Percentiles rank a stretch among this genome's conserved stretches.
Conservation (phyloP, 2,797 vertebrate species). For the Agapornis canus region DNA sequence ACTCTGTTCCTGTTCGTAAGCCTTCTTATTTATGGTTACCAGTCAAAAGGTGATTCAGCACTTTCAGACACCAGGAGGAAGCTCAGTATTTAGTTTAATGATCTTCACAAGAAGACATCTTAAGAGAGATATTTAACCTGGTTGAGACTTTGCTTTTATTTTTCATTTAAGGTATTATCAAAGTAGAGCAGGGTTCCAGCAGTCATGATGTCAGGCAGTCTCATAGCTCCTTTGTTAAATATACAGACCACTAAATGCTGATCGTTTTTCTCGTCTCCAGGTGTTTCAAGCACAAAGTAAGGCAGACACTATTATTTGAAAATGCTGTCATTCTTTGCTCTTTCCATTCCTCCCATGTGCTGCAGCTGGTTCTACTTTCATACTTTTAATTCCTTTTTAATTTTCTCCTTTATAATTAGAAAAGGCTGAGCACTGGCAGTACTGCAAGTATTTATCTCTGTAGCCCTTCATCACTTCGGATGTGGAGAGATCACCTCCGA, state of each 20-base stretch:
- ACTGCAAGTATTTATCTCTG: not conserved
- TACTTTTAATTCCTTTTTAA: not conserved
- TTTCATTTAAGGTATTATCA: not conserved
- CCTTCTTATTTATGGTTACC: not conserved
- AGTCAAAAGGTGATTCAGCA: not conserved
- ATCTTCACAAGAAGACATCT: not conserved
- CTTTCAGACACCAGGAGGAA: not conserved
- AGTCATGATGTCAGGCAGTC: not conserved
- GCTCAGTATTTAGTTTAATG: not conserved
- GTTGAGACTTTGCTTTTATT: not conserved
- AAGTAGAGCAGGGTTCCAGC: not conserved
- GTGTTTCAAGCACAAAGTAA: not conserved
- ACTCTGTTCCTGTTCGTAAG: not conserved
- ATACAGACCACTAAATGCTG: not conserved
- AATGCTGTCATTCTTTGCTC: not conserved
- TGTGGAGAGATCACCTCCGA: not conserved
- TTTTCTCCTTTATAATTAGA: not conserved
- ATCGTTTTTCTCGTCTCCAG: not conserved
- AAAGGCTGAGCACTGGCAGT: not conserved
- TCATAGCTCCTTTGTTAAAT: not conserved
- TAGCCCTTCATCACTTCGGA: not conserved
- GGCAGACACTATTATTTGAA: not conserved
- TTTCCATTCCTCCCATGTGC: not conserved
- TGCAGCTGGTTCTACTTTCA: not conserved
- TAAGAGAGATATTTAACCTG: not conserved